Percentiles rank a stretch among this genome's conserved stretches.
phyloP scores from a whole-genome alignment of 2,113 vertebrate genomes.

The Sprattus sprattus region DNA sequence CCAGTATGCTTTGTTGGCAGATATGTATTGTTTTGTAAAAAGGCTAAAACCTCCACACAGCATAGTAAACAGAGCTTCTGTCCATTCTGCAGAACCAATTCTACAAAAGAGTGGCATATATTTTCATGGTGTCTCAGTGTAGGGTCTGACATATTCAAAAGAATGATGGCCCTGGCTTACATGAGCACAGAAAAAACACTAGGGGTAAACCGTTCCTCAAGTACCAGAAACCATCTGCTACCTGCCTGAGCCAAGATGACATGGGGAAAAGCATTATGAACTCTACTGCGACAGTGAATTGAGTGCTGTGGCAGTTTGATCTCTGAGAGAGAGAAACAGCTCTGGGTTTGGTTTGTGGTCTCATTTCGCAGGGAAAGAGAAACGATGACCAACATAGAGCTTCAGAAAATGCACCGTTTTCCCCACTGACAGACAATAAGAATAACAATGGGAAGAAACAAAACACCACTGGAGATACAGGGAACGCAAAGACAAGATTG shows the following conservation, averaged over 20 bases:
- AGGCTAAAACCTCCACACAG: neutral
- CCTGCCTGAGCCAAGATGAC: conserved; percentile 66
- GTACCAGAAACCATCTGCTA: conserved; percentile 66
- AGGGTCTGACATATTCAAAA: neutral
- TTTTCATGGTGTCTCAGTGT: neutral
- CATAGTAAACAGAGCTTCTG: conserved; percentile 23
- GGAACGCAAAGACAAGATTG: neutral
- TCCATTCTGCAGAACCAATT: neutral
- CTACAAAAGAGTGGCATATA: neutral
- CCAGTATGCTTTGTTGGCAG: neutral
- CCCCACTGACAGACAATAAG: neutral
- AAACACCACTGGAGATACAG: neutral
- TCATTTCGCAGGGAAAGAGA: neutral
- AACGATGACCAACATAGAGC: neutral
- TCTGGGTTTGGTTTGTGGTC: too few species aligned
- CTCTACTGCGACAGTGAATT: conserved; percentile 62
- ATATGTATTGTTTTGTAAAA: neutral
- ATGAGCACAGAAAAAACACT: too few species aligned
- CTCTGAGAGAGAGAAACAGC: neutral
- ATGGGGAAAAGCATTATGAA: conserved; percentile 73
- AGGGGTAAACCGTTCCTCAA: conserved; percentile 46
- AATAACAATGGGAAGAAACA: neutral
- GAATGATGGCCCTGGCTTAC: too few species aligned
- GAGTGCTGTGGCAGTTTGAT: conserved; percentile 45
- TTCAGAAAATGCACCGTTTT: too few species aligned